Evolutionary conservation across 2,113 vertebrate species (phyloP).

Genomic region (Tympanuchus pallidicinctus): DNA sequence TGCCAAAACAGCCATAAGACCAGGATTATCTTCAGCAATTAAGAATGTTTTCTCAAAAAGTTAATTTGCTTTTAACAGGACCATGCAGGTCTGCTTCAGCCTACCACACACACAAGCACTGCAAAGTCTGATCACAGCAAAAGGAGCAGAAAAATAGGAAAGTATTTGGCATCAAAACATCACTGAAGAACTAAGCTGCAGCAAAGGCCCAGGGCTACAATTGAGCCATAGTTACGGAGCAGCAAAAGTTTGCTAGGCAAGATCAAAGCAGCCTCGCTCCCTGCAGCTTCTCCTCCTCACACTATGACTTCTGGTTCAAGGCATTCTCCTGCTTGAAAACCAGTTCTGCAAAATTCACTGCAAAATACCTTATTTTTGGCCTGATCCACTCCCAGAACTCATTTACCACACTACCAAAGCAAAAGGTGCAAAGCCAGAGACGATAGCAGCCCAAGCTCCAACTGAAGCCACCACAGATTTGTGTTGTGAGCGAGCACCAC

Average conservation of each 20-base stretch:
- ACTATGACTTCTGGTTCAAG: not conserved
- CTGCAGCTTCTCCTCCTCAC: not conserved
- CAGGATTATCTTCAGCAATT: not conserved
- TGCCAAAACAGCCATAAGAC: not conserved
- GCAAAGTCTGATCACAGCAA: not conserved
- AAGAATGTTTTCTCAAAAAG: not conserved
- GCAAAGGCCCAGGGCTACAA: not conserved
- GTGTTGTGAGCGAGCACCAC: not conserved
- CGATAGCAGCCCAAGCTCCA: not conserved
- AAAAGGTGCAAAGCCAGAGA: not conserved
- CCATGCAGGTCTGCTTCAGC: not conserved
- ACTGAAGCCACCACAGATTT: not conserved
- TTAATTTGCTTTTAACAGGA: not conserved
- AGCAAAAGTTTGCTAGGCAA: not conserved
- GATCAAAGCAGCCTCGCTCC: not conserved
- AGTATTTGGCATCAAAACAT: not conserved
- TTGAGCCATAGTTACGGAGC: not conserved
- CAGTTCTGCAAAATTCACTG: not conserved
- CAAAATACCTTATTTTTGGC: not conserved
- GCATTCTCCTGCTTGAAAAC: not conserved
- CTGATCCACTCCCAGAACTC: not conserved
- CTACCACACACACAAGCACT: not conserved
- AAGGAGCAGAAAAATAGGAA: not conserved
- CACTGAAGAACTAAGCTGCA: not conserved
- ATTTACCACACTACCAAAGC: not conserved